Evolutionary conservation across 2,113 vertebrate species (phyloP).

Genomic region (Thunnus thynnus): DNA sequence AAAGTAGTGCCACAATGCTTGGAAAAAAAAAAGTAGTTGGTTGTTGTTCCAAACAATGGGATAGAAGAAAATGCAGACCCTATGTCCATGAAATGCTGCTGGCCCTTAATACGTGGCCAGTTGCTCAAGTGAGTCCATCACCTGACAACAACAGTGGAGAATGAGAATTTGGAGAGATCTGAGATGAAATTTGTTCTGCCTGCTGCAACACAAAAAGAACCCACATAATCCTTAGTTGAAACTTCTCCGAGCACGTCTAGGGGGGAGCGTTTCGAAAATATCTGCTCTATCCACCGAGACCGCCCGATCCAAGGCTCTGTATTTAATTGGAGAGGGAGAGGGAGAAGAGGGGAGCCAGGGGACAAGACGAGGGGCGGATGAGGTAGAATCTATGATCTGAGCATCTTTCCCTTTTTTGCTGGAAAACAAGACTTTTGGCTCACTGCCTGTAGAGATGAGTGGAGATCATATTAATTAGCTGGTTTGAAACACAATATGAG

Average conservation of each 20-base stretch:
- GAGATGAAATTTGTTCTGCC: constrained; percentile 55
- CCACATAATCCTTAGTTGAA: constrained; percentile 66
- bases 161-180: constrained; percentile 20
- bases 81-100: constrained; percentile 36
- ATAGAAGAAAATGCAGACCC: constrained; percentile 3
- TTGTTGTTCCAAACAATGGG: constrained; percentile 35
- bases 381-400: constrained; percentile 74
- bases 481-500: constrained; percentile 55
- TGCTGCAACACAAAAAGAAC: constrained; percentile 50
- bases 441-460: constrained; percentile 57
- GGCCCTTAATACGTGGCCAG: neutral
- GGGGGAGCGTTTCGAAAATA: constrained; percentile 57
- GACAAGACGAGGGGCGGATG: constrained; percentile 56
- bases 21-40: constrained; percentile 12
- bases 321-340: constrained; percentile 76
- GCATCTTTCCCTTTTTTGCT: constrained; percentile 47
- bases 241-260: constrained; percentile 52
- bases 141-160: constrained; percentile 17
- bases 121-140: constrained; percentile 36
- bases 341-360: constrained; percentile 61
- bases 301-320: constrained; percentile 43
- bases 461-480: constrained; percentile 64
- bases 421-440: constrained; percentile 64
- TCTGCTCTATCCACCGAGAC: constrained; percentile 61
- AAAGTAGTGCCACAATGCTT: constrained; percentile 12